Base-by-base conservation (phyloP, 2,888 invertebrate genomes). In the Diarsia dahlii region DNA sequence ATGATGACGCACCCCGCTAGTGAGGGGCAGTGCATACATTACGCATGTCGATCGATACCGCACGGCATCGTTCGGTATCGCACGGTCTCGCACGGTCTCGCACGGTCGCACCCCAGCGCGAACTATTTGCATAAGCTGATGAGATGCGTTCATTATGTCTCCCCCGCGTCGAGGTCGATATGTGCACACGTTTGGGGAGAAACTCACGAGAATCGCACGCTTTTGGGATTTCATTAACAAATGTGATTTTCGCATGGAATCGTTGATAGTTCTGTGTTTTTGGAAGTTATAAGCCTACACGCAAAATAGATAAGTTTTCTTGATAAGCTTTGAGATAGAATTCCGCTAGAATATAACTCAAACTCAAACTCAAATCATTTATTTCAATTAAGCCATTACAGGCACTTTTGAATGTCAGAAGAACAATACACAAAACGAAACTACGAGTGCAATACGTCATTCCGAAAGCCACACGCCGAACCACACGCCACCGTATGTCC, bases 91-190 rank as follows among this genome's bases (percentile, higher is more conserved):
- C 75, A n/a, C 52, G 48, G 58, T 9, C 18, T 34, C 28, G 75
- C 78, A 34, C 79, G n/a, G 28, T 48, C 80, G 75, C 78, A 64
- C 79, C 84, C 79, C 71, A n/a, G 23, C 15, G 34, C 28, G 5
- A 3, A 63, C 73, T 92, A 93, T 93, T 93, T 93, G 93, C 93
- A 93, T 94, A 92, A 92, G 93, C 92, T 91, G 93, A 93, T 92
- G 93, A 93, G 91, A 74, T 84, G 80, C 82, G 79, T 85, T 91
- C 91, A 91, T 92, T 91, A 91, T 82, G 82, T 20, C 63, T 28
- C 78, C 78, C 70, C 64, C 23, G 46, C 74, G 9, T 39, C 54
- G 15, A 68, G 76, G 46, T 79, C 86, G 84, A 78, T 86, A 70
- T 67, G 54, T 78, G 77, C 78, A 78, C 76, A 63, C 71, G 52